Evolutionary conservation across 2,797 vertebrate genomes (phyloP).

Genomic region (Zalophus californianus): DNA sequence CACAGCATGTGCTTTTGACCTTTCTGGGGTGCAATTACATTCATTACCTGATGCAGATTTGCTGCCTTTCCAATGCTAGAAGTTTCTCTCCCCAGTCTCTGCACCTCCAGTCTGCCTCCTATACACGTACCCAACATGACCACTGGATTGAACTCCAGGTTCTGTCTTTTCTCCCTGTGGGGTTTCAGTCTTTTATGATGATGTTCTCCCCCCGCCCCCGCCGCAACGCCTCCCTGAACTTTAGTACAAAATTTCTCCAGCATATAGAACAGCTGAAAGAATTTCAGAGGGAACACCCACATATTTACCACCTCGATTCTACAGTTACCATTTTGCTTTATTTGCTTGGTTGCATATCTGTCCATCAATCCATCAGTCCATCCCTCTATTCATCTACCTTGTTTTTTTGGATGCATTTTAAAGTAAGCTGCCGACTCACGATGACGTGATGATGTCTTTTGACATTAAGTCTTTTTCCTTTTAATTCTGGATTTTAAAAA

Average conservation of each 20-base stretch:
- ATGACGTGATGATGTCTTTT: not conserved
- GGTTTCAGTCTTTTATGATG: not conserved
- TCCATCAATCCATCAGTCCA: not conserved
- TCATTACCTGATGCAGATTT: not conserved
- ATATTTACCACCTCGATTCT: not conserved
- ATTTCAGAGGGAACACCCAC: not conserved
- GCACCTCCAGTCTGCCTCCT: not conserved
- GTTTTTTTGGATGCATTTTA: not conserved
- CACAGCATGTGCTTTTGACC: not conserved
- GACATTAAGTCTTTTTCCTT: slow-evolving; percentile 21
- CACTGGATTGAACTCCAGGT: not conserved
- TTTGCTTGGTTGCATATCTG: not conserved
- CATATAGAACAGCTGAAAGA: not conserved
- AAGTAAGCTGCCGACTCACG: not conserved
- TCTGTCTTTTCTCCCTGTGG: slow-evolving; percentile 27
- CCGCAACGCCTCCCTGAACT: not conserved
- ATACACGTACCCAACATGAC: not conserved
- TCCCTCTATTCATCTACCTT: not conserved
- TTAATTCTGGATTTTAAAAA: not conserved
- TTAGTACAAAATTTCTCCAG: not conserved
- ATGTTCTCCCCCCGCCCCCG: not conserved
- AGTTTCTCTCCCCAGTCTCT: not conserved
- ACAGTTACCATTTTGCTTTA: not conserved
- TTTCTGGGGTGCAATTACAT: not conserved
- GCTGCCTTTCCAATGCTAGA: not conserved